Base-by-base conservation (phyloP, 2,888 invertebrate genomes). In the Apoda limacodes region DNA sequence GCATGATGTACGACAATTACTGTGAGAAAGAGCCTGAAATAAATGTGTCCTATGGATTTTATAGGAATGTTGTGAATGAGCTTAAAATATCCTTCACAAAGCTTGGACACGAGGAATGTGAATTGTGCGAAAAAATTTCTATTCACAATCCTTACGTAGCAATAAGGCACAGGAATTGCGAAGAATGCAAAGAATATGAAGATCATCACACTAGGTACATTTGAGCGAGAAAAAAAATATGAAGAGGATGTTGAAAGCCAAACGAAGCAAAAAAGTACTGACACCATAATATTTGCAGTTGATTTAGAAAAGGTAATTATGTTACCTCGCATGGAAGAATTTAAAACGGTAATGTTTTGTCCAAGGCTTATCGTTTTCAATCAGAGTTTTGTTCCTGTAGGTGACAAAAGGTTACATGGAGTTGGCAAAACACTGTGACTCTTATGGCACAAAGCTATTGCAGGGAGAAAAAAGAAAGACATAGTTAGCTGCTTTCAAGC, bases 381-480 rank as follows among this genome's bases (percentile, higher is more conserved):
- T 20, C 23, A 40, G 10, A 37, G 31, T 23, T 34, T 40, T 29
- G 34, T 33, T 7, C 34, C 30, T 6, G 13, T 34, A 19, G 33
- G 31, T 4, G 20, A 27, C 17, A 35, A 35, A 27, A n/a, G n/a
- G n/a, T n/a, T n/a, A n/a, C n/a, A n/a, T n/a, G n/a, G n/a, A n/a
- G n/a, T n/a, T n/a, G n/a, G n/a, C n/a, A n/a, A n/a, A n/a, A n/a
- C n/a, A n/a, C n/a, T n/a, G n/a, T n/a, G n/a, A n/a, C n/a, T 29
- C 6, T 9, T 38, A 13, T 43, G 44, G 54, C 49, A 58, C 33
- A 54, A 58, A 41, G 50, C 42, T 9, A 46, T 50, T 22, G 30
- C 50, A 9, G 55, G 52, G n/a, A 32, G 55, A 22, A 49, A 50
- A 28, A 38, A 55, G 28, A 46, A 54, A 29, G 55, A 57, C 25